Evolutionary conservation across 2,888 invertebrate species (phyloP).

Genomic region (Nomada fucata): DNA sequence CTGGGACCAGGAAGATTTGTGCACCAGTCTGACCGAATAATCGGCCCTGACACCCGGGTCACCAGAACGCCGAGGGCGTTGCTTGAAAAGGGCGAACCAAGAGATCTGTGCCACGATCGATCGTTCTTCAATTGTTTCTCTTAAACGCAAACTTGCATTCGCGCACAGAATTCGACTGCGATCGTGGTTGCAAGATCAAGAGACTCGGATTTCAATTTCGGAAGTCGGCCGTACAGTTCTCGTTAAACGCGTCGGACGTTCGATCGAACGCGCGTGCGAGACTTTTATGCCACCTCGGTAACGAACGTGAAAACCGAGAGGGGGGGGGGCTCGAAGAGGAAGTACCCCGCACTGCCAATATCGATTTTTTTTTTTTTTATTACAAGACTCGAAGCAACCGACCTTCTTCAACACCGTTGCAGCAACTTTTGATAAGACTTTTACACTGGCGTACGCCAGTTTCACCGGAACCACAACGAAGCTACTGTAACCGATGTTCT

Average conservation of each 20-base stretch:
- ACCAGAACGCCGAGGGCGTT: neutral
- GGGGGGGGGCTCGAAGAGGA: slow-evolving; percentile 26
- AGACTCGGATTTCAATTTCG: slow-evolving; percentile 28
- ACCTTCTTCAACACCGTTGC: neutral
- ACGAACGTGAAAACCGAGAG: neutral
- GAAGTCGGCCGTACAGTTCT: slow-evolving; percentile 33
- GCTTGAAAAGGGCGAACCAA: slow-evolving; percentile 29
- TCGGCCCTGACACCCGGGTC: slow-evolving; percentile 47
- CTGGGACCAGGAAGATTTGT: neutral
- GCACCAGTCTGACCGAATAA: neutral
- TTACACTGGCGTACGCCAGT: slow-evolving; percentile 11
- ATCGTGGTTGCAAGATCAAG: slow-evolving; percentile 66
- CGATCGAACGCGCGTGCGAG: too few relatives aligned
- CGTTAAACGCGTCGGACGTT: neutral
- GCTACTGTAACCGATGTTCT: neutral
- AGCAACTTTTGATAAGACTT: slow-evolving; percentile 14
- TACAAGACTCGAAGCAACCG: slow-evolving; percentile 15
- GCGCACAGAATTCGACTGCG: slow-evolving; percentile 49
- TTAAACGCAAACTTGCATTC: slow-evolving; percentile 77
- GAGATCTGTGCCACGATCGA: slow-evolving; percentile 53
- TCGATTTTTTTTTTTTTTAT: slow-evolving; percentile 27
- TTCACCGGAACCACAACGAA: slow-evolving; percentile 53
- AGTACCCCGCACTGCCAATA: slow-evolving; percentile 55
- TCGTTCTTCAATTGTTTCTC: slow-evolving; percentile 69
- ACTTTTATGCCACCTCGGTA: neutral